Percentiles rank a stretch among this genome's conserved stretches.
Conservation (phyloP, 2,888 invertebrate species). For the Phytoseiulus persimilis region DNA sequence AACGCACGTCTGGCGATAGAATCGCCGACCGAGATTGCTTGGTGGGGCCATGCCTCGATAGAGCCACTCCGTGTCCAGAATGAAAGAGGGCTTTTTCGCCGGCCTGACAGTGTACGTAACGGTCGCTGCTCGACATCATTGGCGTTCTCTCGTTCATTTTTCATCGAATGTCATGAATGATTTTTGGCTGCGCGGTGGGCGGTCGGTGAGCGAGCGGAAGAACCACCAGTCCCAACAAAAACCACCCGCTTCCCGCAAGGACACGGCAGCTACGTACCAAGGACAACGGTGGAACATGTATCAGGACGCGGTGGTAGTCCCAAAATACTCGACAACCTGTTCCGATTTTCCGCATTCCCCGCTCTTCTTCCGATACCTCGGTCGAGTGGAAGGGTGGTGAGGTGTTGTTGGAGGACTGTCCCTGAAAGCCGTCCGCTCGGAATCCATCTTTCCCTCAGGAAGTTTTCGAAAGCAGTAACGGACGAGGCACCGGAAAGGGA, state of each 20-base stretch:
- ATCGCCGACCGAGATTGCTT: no score
- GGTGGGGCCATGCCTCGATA: background rate
- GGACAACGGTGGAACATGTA: background rate
- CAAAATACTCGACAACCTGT: background rate
- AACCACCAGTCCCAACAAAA: background rate
- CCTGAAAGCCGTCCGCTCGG: background rate
- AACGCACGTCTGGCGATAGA: no score
- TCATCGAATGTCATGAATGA: background rate
- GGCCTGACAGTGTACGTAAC: background rate
- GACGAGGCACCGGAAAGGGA: no score
- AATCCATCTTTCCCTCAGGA: no score
- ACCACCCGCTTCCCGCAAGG: background rate
- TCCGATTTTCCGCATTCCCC: background rate
- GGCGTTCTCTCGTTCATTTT: background rate
- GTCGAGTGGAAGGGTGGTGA: no score
- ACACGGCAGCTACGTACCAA: background rate
- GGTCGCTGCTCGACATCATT: background rate
- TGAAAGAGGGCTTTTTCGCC: background rate
- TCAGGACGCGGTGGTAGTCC: background rate
- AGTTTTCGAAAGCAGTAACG: no score
- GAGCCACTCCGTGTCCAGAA: background rate
- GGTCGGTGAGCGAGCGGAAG: background rate
- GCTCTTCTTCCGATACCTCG: background rate
- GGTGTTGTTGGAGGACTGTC: no score
- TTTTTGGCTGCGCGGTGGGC: background rate